Conservation (phyloP, 2,888 invertebrate genomes). For the Timema cristinae region DNA sequence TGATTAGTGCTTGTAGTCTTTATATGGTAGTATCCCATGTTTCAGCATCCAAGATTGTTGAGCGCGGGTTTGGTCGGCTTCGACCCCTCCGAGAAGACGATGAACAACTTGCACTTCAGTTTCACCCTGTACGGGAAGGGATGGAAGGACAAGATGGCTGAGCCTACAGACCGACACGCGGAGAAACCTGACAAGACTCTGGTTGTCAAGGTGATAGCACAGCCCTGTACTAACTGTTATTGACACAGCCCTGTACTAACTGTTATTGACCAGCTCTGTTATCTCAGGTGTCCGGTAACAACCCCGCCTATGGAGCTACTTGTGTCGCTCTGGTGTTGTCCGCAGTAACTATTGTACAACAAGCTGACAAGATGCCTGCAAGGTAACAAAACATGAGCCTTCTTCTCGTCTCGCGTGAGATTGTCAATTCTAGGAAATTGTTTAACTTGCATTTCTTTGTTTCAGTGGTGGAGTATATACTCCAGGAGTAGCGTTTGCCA, state of each 20-base stretch:
- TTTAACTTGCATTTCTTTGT: constrained; percentile 33
- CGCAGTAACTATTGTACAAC: constrained; percentile 70
- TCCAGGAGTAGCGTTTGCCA: constrained; percentile 79
- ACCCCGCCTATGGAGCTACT: constrained; percentile 83
- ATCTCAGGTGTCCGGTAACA: constrained; percentile 52
- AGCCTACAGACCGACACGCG: constrained; percentile 53
- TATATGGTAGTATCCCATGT: not conserved
- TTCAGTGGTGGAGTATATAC: constrained; percentile 81
- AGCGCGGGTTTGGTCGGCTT: constrained; percentile 64
- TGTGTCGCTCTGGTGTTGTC: constrained; percentile 66
- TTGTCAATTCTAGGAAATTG: too few species aligned
- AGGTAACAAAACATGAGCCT: constrained; percentile 47
- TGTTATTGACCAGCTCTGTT: not conserved
- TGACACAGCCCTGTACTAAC: not conserved
- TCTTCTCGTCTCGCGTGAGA: too few species aligned
- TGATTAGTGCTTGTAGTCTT: too few species aligned
- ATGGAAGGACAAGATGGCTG: constrained; percentile 63
- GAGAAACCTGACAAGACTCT: constrained; percentile 61
- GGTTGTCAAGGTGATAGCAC: constrained; percentile 55
- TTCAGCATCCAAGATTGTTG: constrained; percentile 65
- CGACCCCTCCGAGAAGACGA: constrained; percentile 53
- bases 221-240: not conserved
- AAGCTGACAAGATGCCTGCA: constrained; percentile 69
- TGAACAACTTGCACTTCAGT: constrained; percentile 59
- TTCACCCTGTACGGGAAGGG: constrained; percentile 74